Evolutionary conservation across 2,797 vertebrate genomes (phyloP).

Genomic region (Aphelocoma californica): DNA sequence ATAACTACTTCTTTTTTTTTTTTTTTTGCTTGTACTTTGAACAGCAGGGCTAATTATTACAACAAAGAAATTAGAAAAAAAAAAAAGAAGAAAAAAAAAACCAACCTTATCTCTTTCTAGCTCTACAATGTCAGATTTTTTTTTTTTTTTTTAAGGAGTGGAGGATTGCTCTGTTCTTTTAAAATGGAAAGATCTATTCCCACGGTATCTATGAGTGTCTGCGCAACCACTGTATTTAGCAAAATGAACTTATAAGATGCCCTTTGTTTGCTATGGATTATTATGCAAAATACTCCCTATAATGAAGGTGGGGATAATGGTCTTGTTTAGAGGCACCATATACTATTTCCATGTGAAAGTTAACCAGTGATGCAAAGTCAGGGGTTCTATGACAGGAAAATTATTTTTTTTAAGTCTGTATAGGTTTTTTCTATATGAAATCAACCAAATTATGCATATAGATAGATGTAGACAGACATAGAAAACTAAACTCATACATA

Average conservation of each 20-base stretch:
- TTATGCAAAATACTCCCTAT: not conserved
- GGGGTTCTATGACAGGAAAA: not conserved
- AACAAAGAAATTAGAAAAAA: not conserved
- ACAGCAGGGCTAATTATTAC: not conserved
- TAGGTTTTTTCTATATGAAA: not conserved
- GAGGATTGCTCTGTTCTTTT: not conserved
- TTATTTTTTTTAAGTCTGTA: not conserved
- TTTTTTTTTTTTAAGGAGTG: not conserved
- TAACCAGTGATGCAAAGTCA: not conserved
- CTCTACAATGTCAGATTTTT: no score
- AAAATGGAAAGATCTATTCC: not conserved
- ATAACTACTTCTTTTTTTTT: not conserved
- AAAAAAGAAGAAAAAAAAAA: not conserved
- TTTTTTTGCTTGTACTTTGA: not conserved
- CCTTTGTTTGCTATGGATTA: not conserved
- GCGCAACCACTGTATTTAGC: not conserved
- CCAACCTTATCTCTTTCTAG: not conserved
- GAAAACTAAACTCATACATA: not conserved
- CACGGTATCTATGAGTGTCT: not conserved
- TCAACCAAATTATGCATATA: not conserved
- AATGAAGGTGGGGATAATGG: not conserved
- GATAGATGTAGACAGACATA: not conserved
- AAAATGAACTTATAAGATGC: not conserved
- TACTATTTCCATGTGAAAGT: not conserved
- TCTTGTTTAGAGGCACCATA: not conserved